Evolutionary conservation across 1,140 invertebrate species (phyloP).

Genomic region (Euura lappo): DNA sequence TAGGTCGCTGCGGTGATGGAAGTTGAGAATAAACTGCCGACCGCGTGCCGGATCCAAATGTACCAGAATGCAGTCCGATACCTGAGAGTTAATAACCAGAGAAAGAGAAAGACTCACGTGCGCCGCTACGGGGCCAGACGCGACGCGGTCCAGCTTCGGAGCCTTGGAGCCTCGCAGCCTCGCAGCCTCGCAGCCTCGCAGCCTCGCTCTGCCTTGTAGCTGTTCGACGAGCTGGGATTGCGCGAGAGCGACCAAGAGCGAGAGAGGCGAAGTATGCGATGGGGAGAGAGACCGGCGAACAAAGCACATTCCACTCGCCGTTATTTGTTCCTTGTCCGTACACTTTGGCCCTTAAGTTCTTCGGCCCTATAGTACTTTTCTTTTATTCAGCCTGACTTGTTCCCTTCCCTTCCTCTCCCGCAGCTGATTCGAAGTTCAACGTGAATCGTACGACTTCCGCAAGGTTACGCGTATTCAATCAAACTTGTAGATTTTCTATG

Average conservation of each 20-base stretch:
- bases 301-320: conserved; percentile 52
- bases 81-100: not conserved
- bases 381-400: conserved; percentile 22
- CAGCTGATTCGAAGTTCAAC: conserved; percentile 26
- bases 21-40: not conserved
- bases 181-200: not conserved
- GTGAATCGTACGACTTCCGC: conserved; percentile 5
- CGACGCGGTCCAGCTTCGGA: not conserved
- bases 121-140: not conserved
- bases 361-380: too few species aligned
- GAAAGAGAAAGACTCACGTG: not conserved
- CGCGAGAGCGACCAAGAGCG: not conserved
- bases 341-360: conserved; percentile 10
- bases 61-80: not conserved
- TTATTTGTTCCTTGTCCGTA: conserved; percentile 51
- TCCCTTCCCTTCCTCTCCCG: conserved; percentile 4
- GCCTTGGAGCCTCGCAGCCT: not conserved
- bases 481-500: too few species aligned
- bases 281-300: conserved; percentile 41
- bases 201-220: not conserved
- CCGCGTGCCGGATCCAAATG: too few species aligned
- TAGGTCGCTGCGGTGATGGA: not conserved
- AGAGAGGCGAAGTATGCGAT: not conserved
- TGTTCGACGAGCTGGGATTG: conserved; percentile 1
- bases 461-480: too few species aligned